phyloP scores from a whole-genome alignment of 2,113 vertebrate genomes.

The Edolisoma coerulescens region DNA sequence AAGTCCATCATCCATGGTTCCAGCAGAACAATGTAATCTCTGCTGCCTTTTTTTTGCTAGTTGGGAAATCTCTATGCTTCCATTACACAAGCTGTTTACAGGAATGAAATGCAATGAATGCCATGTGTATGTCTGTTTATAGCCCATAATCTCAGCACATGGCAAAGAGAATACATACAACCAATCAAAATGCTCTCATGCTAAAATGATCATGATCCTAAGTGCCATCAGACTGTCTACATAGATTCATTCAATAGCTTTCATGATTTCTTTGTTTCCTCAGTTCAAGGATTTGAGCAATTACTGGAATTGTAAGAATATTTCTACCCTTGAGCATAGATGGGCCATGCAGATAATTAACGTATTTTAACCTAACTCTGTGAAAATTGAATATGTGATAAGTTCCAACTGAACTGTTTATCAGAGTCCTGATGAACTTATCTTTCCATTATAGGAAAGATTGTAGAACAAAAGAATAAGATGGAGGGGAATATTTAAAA shows the following conservation, averaged over 20 bases:
- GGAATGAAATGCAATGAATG: background rate
- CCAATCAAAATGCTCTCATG: background rate
- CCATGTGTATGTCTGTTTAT: background rate
- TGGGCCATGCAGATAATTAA: background rate
- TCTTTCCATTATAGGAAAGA: background rate
- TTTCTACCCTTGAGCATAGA: background rate
- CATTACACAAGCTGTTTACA: background rate
- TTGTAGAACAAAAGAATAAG: background rate
- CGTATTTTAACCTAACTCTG: background rate
- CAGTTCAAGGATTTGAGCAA: background rate
- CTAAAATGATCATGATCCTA: background rate
- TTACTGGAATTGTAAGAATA: constrained; percentile 1
- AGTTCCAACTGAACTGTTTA: background rate
- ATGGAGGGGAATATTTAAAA: background rate
- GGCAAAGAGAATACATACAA: background rate
- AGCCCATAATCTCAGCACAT: background rate
- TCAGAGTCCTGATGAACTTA: background rate
- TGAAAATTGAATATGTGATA: background rate
- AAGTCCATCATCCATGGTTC: background rate
- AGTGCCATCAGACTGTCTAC: background rate
- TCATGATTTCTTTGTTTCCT: background rate
- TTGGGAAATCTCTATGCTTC: background rate
- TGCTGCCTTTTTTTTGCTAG: background rate
- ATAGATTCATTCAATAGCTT: background rate
- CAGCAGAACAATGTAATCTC: background rate